These are phyloP conservation scores for Trematomus bernacchii DNA, from an alignment of 2,797 vertebrate genomes.

Conservation along the genomic window DNA sequence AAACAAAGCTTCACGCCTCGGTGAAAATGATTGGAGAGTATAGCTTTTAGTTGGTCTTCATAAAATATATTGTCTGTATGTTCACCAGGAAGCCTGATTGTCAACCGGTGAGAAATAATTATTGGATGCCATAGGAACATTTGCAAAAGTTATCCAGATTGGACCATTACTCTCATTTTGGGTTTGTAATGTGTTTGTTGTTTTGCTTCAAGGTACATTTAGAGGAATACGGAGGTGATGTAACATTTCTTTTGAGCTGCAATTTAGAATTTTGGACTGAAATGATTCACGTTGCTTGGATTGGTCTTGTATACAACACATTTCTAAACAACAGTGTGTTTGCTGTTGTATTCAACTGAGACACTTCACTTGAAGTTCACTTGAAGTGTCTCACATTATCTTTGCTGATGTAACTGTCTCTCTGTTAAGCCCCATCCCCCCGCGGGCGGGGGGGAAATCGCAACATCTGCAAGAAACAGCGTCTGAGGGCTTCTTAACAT, in stretches of 20 bases:
- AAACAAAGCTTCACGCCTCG: conserved; percentile 5
- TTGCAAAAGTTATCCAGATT: conserved; percentile 16
- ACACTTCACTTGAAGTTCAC: too few relatives aligned
- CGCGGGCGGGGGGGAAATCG: too few relatives aligned
- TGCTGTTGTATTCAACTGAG: conserved; percentile 39
- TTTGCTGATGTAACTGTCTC: conserved; percentile 37
- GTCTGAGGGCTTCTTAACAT: too few relatives aligned
- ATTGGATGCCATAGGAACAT: conserved; percentile 16
- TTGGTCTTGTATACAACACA: background rate
- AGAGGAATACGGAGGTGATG: background rate
- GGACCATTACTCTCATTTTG: conserved; percentile 11
- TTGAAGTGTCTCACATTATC: too few relatives aligned
- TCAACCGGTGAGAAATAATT: conserved; percentile 14
- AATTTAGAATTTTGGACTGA: conserved; percentile 7
- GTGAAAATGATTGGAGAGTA: background rate
- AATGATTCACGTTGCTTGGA: conserved; percentile 14
- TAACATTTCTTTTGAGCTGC: background rate
- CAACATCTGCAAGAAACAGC: too few relatives aligned
- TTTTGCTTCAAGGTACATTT: conserved; percentile 20
- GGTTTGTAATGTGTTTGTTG: conserved; percentile 17
- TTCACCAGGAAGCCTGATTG: background rate
- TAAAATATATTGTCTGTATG: background rate
- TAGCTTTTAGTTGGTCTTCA: conserved; percentile 15
- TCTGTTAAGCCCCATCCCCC: background rate
- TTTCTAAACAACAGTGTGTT: conserved; percentile 3